phyloP scores from a whole-genome alignment of 2,888 invertebrate genomes.

The Lordiphosa andalusiaca region DNA sequence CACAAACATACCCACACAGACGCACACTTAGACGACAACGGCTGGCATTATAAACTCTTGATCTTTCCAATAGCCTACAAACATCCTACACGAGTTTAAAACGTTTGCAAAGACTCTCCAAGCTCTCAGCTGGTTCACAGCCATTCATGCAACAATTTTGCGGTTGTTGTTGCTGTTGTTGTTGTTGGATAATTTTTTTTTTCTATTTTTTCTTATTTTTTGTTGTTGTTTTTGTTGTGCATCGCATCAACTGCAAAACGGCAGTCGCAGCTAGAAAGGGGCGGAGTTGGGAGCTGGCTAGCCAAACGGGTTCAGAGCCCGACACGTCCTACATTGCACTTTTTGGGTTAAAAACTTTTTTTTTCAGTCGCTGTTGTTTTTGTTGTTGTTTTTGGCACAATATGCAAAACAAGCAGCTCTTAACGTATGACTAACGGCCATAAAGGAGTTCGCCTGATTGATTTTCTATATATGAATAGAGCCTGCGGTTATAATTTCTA shows the following conservation, averaged over 20 bases:
- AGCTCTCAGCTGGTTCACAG: conserved; percentile 61
- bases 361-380: too few relatives aligned
- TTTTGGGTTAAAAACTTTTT: conserved; percentile 64
- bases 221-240: conserved; percentile 24
- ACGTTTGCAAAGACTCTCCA: conserved; percentile 36
- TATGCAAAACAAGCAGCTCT: conserved; percentile 40
- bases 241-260: conserved; percentile 25
- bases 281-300: conserved; percentile 43
- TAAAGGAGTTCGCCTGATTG: conserved; percentile 59
- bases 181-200: conserved; percentile 48
- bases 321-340: conserved; percentile 66
- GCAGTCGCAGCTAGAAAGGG: conserved; percentile 24
- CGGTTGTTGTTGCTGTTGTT: conserved; percentile 31
- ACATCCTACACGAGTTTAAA: conserved; percentile 75
- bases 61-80: conserved; percentile 79
- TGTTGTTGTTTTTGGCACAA: too few relatives aligned
- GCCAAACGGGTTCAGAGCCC: conserved; percentile 67
- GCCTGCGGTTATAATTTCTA: conserved; percentile 47
- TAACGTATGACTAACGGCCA: conserved; percentile 39
- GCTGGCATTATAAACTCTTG: conserved; percentile 63
- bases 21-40: background rate
- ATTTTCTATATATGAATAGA: conserved; percentile 47
- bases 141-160: conserved; percentile 64
- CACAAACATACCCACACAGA: conserved; percentile 47
- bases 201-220: too few relatives aligned